Conservation (phyloP, 2,888 invertebrate genomes). For the Piscicola geometra region DNA sequence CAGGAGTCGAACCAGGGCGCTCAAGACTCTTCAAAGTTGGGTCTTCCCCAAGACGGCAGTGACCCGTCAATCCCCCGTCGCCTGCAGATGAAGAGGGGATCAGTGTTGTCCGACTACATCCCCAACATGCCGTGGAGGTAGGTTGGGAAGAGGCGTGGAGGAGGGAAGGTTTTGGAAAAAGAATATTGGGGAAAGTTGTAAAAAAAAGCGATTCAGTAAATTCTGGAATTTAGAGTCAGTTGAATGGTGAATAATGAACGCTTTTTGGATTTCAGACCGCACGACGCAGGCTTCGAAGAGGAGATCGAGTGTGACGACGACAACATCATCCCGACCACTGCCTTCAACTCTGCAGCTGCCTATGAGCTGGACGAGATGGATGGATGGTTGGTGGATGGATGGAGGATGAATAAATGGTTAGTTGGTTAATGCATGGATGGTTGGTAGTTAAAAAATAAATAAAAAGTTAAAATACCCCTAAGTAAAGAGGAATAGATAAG, state of each 20-base stretch:
- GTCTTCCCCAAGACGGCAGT: background rate
- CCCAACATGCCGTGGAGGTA: conserved; percentile 45
- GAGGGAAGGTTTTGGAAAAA: no score
- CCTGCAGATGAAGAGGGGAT: conserved; percentile 43
- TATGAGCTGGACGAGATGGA: conserved; percentile 18
- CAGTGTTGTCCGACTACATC: conserved; percentile 46
- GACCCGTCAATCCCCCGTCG: conserved; percentile 4
- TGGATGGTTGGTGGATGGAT: conserved; percentile 6
- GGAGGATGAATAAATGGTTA: background rate
- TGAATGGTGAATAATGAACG: no score
- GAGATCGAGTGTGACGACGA: conserved; percentile 36
- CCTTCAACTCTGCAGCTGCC: background rate
- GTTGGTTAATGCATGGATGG: background rate
- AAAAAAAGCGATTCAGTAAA: no score
- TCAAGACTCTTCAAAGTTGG: background rate
- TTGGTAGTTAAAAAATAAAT: no score
- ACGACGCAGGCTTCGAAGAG: conserved; percentile 34
- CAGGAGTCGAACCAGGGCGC: background rate
- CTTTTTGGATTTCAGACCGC: background rate
- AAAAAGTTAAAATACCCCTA: no score
- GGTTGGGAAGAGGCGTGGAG: background rate
- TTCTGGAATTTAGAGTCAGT: no score
- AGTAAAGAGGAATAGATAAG: no score
- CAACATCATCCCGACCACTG: background rate
- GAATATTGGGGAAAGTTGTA: no score